Evolutionary conservation across 2,113 vertebrate species (phyloP).

Genomic region (Oreamnos americanus): DNA sequence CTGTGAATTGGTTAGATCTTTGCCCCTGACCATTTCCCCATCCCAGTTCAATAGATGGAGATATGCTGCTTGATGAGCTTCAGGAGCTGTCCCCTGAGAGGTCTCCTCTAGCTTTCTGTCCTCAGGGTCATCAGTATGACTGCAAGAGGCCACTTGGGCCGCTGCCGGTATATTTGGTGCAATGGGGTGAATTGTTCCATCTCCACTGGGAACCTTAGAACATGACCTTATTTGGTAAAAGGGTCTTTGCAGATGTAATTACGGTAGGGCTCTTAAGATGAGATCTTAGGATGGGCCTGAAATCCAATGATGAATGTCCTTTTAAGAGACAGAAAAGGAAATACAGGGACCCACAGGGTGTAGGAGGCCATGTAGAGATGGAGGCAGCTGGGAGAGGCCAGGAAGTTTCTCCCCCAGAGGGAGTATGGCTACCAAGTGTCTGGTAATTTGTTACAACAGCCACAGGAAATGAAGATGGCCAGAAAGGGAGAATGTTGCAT

Average conservation of each 20-base stretch:
- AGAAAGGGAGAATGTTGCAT: neutral
- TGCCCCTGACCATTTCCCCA: neutral
- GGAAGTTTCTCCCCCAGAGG: neutral
- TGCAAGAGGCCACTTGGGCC: neutral
- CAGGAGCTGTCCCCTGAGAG: neutral
- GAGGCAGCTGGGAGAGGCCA: neutral
- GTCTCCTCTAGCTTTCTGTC: neutral
- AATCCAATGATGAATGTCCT: neutral
- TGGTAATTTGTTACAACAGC: neutral
- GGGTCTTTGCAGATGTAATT: neutral
- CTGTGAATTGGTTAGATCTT: neutral
- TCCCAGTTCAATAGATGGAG: neutral
- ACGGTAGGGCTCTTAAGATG: neutral
- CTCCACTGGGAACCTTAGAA: neutral
- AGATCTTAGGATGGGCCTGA: neutral
- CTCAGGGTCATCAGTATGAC: neutral
- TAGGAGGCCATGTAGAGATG: too few species aligned
- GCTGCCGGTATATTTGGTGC: rapidly evolving
- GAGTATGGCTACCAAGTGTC: neutral
- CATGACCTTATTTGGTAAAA: neutral
- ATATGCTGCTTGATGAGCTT: neutral
- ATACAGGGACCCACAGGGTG: neutral
- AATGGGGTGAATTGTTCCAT: rapidly evolving
- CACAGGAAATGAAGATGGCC: neutral
- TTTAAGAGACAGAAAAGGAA: neutral